A percentile compares a stretch with the other conserved stretches of the same genome.
Evolutionary conservation across 2,113 vertebrate species (phyloP).

Genomic region (Toxostoma redivivum): DNA sequence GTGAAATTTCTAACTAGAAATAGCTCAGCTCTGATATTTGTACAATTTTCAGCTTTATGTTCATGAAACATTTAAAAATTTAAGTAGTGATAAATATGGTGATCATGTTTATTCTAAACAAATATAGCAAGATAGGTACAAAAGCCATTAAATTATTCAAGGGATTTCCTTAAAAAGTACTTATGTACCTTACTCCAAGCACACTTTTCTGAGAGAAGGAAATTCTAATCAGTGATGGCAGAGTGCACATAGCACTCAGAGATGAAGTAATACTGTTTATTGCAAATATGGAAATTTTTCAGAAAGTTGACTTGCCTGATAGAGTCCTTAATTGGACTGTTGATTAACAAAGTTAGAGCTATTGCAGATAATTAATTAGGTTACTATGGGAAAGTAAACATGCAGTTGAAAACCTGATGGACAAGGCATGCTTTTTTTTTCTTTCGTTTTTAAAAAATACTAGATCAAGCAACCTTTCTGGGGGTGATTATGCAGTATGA

Average conservation of each 20-base stretch:
- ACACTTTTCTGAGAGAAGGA: neutral
- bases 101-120: neutral
- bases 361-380: neutral
- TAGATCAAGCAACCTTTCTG: neutral
- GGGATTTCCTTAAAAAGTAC: neutral
- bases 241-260: neutral
- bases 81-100: neutral
- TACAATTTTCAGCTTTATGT: neutral
- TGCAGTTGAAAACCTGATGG: neutral
- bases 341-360: neutral
- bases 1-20: neutral
- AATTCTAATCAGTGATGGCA: neutral
- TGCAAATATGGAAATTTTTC: neutral
- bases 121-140: neutral
- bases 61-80: neutral
- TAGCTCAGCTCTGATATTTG: neutral
- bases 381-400: neutral
- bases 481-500: rapidly evolving
- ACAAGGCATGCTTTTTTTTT: neutral
- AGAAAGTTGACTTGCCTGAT: neutral
- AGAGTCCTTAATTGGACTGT: neutral
- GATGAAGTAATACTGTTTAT: neutral
- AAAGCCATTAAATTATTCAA: neutral
- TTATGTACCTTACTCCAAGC: neutral
- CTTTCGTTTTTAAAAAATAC: neutral